Base-by-base conservation (phyloP, 2,888 invertebrate genomes). In the Thereva unica region DNA sequence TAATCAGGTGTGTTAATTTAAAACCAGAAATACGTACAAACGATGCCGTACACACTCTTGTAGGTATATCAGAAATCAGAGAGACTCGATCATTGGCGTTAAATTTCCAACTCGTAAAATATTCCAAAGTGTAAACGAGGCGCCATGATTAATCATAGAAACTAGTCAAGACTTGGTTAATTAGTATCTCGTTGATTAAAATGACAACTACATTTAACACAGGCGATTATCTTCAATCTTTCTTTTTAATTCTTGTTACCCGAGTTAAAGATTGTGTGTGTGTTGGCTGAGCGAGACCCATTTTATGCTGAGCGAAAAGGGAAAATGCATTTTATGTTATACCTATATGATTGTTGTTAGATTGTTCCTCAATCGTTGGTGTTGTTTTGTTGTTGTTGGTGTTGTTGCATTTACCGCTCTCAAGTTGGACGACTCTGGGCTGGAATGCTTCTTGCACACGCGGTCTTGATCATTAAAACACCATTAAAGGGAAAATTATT, bases 401-500 rank as follows among this genome's bases (percentile, higher is more conserved):
- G 23, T 23, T 23, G 38, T 41, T 34, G 35, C 40, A 10, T 9
- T 9, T 12, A 38, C 10, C n/a, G 41, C 12, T 12, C 55, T n/a
- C n/a, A 23, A 23, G 23, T 44, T 8, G 23, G 41, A 45, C 37
- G 41, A 45, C 37, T 53, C 41, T 34, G 47, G 9, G 7, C 47
- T 47, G 65, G 55, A 55, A 55, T 55, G 56, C 40, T 34, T 38
- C 38, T 40, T 47, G 55, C 41, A 65, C 56, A 55, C 41, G 55
- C 56, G 54, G 65, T 54, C 65, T 55, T 56, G 55, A 55, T 65
- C 65, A 65, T 65, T 65, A 65, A 65, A 65, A 54, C 34, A n/a
- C 55, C 65, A 65, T 65, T 55, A 65, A 65, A 65, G 55, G 65
- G 47, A 65, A 65, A 65, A 65, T 65, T 65, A 65, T 55, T 65